Evolutionary conservation across 37 sponge, comb jelly and placozoan species (phyloP).

Genomic region (Axinella damicornis): DNA sequence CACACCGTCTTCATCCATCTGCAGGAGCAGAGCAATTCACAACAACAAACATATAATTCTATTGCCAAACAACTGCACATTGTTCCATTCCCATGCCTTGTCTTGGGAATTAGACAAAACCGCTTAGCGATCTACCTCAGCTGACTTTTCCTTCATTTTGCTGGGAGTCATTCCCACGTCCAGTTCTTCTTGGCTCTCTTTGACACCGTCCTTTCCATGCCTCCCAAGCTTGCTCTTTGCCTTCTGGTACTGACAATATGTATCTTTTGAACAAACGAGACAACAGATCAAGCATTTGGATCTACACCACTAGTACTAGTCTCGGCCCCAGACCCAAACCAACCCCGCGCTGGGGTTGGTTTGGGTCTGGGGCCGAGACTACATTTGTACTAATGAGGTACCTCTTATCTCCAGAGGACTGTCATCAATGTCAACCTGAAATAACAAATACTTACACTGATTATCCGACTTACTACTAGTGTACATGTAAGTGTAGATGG

Average conservation of each 20-base stretch:
- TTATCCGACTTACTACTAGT: no score
- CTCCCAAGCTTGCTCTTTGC: not conserved
- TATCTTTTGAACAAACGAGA: slow-evolving; percentile 1
- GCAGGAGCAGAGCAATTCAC: not conserved
- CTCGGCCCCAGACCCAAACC: no score
- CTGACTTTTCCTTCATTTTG: not conserved
- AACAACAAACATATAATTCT: no score
- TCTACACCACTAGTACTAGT: not conserved
- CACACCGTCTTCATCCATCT: slow-evolving; percentile 4
- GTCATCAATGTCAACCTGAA: slow-evolving; percentile 35
- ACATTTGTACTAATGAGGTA: no score
- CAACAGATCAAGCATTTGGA: not conserved
- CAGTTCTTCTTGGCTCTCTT: no score
- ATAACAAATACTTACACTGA: not conserved
- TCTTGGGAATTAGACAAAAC: no score
- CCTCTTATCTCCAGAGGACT: slow-evolving; percentile 62
- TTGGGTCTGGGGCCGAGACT: no score
- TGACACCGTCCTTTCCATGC: not conserved
- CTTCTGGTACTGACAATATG: slow-evolving; percentile 28
- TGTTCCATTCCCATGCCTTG: no score
- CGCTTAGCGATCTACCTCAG: no score
- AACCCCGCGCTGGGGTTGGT: no score
- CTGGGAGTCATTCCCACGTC: not conserved
- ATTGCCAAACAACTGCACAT: no score
- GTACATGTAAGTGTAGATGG: no score